Percentiles rank a stretch among this genome's conserved stretches.
Conservation (phyloP, 2,888 invertebrate species). For the Pristionchus japonicus region DNA sequence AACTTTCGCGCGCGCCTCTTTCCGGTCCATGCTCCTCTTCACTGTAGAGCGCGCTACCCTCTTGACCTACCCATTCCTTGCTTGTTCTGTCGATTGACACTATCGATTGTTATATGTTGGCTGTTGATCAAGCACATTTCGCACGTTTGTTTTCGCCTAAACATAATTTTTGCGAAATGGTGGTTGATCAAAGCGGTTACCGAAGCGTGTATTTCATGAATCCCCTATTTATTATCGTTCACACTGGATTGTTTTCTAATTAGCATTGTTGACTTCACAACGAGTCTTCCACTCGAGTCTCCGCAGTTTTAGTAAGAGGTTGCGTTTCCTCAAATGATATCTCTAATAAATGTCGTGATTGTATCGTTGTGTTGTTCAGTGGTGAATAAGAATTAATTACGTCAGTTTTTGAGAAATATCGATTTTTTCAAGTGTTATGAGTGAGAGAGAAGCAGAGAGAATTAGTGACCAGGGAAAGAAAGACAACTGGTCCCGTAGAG, state of each 20-base stretch:
- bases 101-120: not conserved
- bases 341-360: constrained; percentile 27
- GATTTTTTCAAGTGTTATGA: not conserved
- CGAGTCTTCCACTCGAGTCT: not conserved
- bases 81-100: not conserved
- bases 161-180: not conserved
- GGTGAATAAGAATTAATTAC: not conserved
- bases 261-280: not conserved
- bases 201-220: not conserved
- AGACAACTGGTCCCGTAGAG: constrained; percentile 9
- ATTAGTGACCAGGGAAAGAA: not conserved
- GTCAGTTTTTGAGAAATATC: not conserved
- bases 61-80: not conserved
- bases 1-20: not conserved
- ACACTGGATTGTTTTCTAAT: not conserved
- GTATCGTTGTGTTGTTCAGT: not conserved
- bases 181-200: not conserved
- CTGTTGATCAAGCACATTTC: constrained; percentile 9
- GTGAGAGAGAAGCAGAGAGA: not conserved
- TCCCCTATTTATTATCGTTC: not conserved
- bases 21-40: not conserved
- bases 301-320: not conserved
- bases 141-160: not conserved
- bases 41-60: not conserved
- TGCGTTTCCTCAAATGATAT: not conserved